Conservation (phyloP, 2,113 vertebrate genomes). For the Pseudorhombus dupliciocellatus region DNA sequence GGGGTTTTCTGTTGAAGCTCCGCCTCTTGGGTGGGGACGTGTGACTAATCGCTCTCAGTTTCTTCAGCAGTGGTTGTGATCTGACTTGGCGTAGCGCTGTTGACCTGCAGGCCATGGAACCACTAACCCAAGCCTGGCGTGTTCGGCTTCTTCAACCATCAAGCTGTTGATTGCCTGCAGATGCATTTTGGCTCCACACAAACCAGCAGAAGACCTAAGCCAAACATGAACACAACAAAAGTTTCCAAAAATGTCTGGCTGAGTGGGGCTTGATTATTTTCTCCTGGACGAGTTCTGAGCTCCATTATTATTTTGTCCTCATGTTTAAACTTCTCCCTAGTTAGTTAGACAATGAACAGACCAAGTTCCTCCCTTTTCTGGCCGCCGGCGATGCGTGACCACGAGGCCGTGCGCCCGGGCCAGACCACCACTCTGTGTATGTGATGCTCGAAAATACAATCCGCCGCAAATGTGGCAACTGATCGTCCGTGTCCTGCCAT, state of each 20-base stretch:
- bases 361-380: not conserved
- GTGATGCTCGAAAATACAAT: not conserved
- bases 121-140: slow-evolving; percentile 4
- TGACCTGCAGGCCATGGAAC: not conserved
- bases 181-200: slow-evolving; percentile 38
- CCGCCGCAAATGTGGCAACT: not conserved
- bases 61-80: not conserved
- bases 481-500: not conserved
- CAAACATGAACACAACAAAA: slow-evolving; percentile 29
- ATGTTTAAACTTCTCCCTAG: slow-evolving; percentile 1
- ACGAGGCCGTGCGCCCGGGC: not conserved
- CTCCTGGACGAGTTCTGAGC: slow-evolving; percentile 18
- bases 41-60: slow-evolving; percentile 17
- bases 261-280: slow-evolving; percentile 22
- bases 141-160: slow-evolving; percentile 4
- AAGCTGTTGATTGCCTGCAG: slow-evolving; percentile 42
- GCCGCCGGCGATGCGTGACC: slow-evolving; percentile 1
- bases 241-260: slow-evolving; percentile 49
- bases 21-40: not conserved
- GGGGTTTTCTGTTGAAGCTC: not conserved
- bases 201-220: slow-evolving; percentile 25
- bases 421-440: slow-evolving; percentile 1
- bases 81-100: not conserved
- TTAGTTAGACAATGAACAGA: not conserved
- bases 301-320: not conserved